Percentiles rank a stretch among this genome's conserved stretches.
Evolutionary conservation across 2,113 vertebrate genomes (phyloP).

Genomic region (Rhinopomastus cyanomelas): DNA sequence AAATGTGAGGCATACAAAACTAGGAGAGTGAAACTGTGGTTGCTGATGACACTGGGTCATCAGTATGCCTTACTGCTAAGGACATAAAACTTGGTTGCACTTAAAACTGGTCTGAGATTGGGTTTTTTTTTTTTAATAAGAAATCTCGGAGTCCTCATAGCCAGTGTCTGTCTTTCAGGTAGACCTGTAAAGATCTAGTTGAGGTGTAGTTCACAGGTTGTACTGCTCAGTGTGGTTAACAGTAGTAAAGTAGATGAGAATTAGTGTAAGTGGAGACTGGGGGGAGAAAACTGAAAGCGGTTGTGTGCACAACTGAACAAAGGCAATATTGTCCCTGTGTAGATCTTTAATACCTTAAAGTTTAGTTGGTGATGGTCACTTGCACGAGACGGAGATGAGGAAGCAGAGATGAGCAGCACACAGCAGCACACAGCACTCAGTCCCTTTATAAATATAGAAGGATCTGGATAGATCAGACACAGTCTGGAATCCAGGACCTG

Average conservation of each 20-base stretch:
- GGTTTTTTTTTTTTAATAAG: not conserved
- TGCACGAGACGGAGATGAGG: not conserved
- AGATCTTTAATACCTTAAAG: not conserved
- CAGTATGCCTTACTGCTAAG: not conserved
- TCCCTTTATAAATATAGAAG: not conserved
- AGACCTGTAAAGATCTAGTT: not conserved
- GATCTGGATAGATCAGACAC: not conserved
- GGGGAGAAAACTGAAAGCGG: not conserved
- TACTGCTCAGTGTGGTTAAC: not conserved
- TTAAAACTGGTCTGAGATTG: not conserved
- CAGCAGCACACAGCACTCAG: accelerated
- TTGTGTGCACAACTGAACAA: not conserved
- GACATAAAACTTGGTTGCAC: not conserved
- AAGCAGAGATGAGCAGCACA: not conserved
- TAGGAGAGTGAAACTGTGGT: not conserved
- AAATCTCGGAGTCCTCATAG: not conserved
- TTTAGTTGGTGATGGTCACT: not conserved
- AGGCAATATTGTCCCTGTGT: not conserved
- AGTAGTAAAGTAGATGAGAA: not conserved
- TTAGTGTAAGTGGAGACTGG: not conserved
- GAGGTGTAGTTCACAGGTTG: accelerated
- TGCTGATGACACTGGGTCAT: not conserved
- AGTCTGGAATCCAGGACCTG: not conserved
- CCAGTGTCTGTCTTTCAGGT: not conserved
- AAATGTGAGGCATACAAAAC: not conserved